Conservation (phyloP, 2,888 invertebrate species). For the Acronicta alni region DNA sequence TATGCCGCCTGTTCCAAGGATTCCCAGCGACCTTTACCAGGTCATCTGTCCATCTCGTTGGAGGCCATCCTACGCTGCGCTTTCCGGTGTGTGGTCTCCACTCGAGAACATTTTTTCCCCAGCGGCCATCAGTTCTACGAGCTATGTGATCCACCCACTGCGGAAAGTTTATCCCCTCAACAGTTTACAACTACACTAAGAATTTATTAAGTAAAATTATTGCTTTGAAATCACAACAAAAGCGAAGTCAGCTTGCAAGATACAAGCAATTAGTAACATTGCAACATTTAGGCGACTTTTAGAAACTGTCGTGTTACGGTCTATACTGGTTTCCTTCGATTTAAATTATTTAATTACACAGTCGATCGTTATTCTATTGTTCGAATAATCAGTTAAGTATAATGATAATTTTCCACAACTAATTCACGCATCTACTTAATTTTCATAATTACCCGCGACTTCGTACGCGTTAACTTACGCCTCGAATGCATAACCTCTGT, state of each 20-base stretch:
- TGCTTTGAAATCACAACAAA: conserved; percentile 30
- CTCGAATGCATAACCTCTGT: no score
- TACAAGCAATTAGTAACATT: conserved; percentile 25
- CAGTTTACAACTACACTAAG: conserved; percentile 27
- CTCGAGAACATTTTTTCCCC: no score
- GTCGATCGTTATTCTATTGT: conserved; percentile 25
- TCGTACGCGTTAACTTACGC: no score
- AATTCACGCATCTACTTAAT: conserved; percentile 8
- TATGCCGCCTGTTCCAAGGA: no score
- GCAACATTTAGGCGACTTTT: conserved; percentile 20
- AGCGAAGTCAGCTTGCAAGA: conserved; percentile 28
- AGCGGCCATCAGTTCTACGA: no score
- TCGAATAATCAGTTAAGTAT: conserved; percentile 14
- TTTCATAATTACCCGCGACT: no score
- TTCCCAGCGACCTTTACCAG: no score
- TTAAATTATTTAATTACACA: conserved; percentile 15
- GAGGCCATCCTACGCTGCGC: no score
- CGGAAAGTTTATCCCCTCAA: no score
- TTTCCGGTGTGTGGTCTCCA: no score
- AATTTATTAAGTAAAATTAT: conserved; percentile 26
- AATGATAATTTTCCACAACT: conserved; percentile 12
- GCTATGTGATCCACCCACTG: no score
- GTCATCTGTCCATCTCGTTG: no score
- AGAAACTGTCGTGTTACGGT: conserved; percentile 20
- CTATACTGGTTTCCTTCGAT: conserved; percentile 16